Base-by-base conservation (phyloP, 2,113 vertebrate genomes). In the Daboia siamensis region DNA sequence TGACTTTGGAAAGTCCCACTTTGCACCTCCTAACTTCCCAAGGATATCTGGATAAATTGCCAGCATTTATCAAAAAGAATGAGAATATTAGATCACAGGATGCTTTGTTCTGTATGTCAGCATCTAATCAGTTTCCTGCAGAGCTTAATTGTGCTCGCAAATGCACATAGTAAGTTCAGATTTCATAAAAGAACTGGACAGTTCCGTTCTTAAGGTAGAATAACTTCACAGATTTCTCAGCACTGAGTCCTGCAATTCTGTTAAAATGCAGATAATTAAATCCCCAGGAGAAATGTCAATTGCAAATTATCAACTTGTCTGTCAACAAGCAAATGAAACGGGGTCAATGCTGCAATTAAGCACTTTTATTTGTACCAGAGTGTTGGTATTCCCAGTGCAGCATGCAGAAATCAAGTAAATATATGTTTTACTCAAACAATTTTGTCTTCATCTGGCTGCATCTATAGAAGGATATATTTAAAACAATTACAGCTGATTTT, bases 291-390 rank as follows among this genome's bases (percentile, higher is more conserved):
- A 51, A 20, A 26, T 90, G 33, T 88, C 56, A 88, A 51, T 88
- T 93, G 74, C 86, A 92, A 23, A 59, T 94, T 94, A 86, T 86
- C 55, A 91, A 86, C 4, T 91, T 2, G 0, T 56, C 56, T 12
- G 29, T 92, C 90, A 93, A 33, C 88, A 94, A 93, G 29, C 91
- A 94, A 93, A 86, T 74, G 88, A 93, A 93, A 56, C 1, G 80
- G 56, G 88, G 92, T 91, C 56, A 91, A 46, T 52, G 74, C 15
- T 91, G 56, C 64, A 91, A 94, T 92, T 94, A 94, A 17, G 51
- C 88, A 89, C 24, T 89, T 91, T 39, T 93, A 80, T 93, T 91
- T 93, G 59, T 86, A 89, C 23, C 33, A 90, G n/a, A 3, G 64
- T 90, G 46, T 74, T 46, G 51, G 4, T 61, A 93, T 91, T 92